These are phyloP conservation scores for Palythoa grandiflora DNA, from an alignment of 92 coral and sea anemone genomes.

Conservation along the genomic window DNA sequence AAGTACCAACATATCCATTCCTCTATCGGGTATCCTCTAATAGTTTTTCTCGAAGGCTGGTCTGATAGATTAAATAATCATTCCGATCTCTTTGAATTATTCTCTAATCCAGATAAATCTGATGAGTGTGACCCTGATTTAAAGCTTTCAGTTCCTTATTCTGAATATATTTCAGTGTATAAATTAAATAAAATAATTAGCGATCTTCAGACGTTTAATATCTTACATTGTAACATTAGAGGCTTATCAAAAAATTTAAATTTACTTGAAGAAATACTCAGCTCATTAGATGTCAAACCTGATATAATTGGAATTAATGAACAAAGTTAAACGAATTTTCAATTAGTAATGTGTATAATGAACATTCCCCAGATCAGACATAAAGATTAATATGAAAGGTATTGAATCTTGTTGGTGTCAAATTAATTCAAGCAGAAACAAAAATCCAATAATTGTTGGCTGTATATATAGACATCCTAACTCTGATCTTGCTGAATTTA, in stretches of 20 bases:
- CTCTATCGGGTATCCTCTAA: conserved; percentile 5
- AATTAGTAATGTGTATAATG: conserved; percentile 45
- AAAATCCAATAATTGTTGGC: conserved; percentile 63
- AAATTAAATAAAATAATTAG: conserved; percentile 15
- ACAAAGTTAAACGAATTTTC: conserved; percentile 52
- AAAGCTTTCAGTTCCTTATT: conserved; percentile 41
- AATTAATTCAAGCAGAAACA: conserved; percentile 54
- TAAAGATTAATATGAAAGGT: conserved; percentile 52
- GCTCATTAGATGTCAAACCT: conserved; percentile 45
- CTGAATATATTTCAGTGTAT: conserved; percentile 27
- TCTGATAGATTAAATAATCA: conserved; percentile 45
- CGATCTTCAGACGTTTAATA: conserved; percentile 5
- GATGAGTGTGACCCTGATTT: conserved; percentile 44
- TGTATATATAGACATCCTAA: conserved; percentile 72
- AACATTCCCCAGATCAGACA: conserved; percentile 54
- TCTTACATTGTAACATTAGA: conserved; percentile 71
- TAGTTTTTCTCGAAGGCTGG: conserved; percentile 59
- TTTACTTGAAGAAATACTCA: conserved; percentile 44
- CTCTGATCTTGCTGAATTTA: conserved; percentile 59
- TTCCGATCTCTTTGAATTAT: conserved; percentile 52
- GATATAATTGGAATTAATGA: conserved; percentile 54
- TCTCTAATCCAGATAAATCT: conserved; percentile 44
- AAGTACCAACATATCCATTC: conserved; percentile 26
- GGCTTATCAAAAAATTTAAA: conserved; percentile 59
- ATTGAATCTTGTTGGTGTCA: conserved; percentile 76